phyloP scores from a whole-genome alignment of 2,113 vertebrate species.

The Lichenostomus cassidix region DNA sequence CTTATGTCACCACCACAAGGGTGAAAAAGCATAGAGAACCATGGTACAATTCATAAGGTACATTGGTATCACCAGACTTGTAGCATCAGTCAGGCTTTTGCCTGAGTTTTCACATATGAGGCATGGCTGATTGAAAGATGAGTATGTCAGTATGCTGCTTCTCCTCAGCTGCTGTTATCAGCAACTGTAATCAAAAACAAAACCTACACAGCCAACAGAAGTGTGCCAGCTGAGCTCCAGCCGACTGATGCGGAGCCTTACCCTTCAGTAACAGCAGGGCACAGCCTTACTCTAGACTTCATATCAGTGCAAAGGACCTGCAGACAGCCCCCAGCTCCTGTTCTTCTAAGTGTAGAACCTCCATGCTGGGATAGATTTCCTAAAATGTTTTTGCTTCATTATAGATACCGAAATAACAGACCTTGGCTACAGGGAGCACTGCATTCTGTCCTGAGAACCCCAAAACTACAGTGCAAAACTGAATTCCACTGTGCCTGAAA shows the following conservation, averaged over 20 bases:
- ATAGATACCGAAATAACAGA: not conserved
- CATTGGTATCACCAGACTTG: too few species aligned
- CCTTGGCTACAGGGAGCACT: rapidly evolving
- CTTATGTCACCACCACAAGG: not conserved
- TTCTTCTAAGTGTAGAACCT: not conserved
- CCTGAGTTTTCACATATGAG: not conserved
- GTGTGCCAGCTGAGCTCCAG: not conserved
- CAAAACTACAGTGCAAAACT: rapidly evolving
- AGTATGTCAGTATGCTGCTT: not conserved
- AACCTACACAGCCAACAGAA: not conserved
- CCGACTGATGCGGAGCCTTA: not conserved
- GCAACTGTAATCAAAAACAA: not conserved
- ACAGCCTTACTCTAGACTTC: not conserved
- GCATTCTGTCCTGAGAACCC: not conserved
- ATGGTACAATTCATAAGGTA: rapidly evolving
- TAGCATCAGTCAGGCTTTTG: too few species aligned
- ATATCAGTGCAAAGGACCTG: not conserved
- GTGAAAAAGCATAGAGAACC: not conserved
- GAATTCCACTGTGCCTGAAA: not conserved
- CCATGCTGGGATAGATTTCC: not conserved
- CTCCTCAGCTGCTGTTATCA: not conserved
- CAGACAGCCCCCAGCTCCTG: not conserved
- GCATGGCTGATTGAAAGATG: not conserved
- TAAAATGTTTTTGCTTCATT: not conserved
- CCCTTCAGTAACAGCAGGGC: not conserved